phyloP scores from a whole-genome alignment of 2,888 invertebrate genomes.

The Protonemura montana region DNA sequence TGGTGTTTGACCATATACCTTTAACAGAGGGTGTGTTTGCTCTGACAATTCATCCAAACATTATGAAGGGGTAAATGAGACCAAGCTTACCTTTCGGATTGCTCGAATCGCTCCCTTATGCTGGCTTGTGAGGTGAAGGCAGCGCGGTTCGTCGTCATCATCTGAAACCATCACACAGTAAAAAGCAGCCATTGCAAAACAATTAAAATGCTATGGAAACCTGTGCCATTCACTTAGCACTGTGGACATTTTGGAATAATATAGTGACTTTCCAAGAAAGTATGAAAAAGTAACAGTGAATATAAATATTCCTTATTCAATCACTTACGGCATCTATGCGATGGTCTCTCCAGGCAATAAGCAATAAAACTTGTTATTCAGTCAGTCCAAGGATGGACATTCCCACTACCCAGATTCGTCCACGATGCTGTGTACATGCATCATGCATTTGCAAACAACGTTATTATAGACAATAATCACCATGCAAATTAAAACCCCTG shows the following conservation, averaged over 20 bases:
- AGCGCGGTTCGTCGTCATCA: conserved; percentile 83
- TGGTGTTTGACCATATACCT: too few relatives aligned
- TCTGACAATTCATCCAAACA: neutral
- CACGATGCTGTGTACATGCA: neutral
- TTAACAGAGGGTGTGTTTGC: neutral
- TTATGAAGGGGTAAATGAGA: neutral
- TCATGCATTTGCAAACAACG: neutral
- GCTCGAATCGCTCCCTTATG: conserved; percentile 92
- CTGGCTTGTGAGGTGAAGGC: conserved; percentile 81
- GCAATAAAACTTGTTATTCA: neutral
- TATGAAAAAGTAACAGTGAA: neutral
- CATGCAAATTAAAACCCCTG: neutral
- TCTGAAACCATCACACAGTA: conserved; percentile 61
- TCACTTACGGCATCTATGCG: neutral
- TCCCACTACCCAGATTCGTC: neutral
- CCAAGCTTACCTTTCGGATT: conserved; percentile 79
- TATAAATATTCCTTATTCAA: neutral
- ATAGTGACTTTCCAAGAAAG: neutral
- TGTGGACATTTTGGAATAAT: neutral
- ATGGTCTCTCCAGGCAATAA: neutral
- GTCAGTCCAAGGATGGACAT: neutral
- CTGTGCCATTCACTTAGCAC: neutral
- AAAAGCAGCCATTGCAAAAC: conserved; percentile 22
- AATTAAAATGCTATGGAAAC: neutral
- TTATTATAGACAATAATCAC: neutral